These are phyloP conservation scores for Chrysolophus pictus DNA, from an alignment of 2,797 vertebrate species.

Conservation along the genomic window DNA sequence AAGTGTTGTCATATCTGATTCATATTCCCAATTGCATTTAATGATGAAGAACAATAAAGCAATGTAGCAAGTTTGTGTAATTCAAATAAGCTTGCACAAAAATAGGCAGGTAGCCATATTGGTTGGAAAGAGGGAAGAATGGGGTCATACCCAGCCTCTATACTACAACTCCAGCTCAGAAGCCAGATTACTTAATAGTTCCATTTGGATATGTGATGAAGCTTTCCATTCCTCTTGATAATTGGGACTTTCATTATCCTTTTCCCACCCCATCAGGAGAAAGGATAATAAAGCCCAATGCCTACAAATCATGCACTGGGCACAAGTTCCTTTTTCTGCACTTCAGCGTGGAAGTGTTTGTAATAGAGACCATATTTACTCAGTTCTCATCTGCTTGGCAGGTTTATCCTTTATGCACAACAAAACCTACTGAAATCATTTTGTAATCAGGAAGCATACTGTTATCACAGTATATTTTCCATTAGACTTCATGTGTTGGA, in stretches of 20 bases:
- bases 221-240: slow-evolving; percentile 45
- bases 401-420: slow-evolving; percentile 38
- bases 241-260: slow-evolving; percentile 47
- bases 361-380: slow-evolving; percentile 69
- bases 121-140: neutral
- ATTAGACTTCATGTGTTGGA: slow-evolving; percentile 14
- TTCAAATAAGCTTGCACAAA: slow-evolving; percentile 65
- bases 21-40: slow-evolving; percentile 58
- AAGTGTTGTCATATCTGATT: slow-evolving; percentile 66
- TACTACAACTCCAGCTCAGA: neutral
- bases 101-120: slow-evolving; percentile 37
- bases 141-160: neutral
- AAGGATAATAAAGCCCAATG: slow-evolving; percentile 60
- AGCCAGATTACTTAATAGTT: slow-evolving; percentile 37
- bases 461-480: slow-evolving; percentile 46
- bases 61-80: slow-evolving; percentile 62
- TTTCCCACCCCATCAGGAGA: slow-evolving; percentile 43
- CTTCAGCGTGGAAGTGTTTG: slow-evolving; percentile 62
- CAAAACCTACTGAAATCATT: slow-evolving; percentile 37
- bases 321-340: slow-evolving; percentile 51
- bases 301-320: slow-evolving; percentile 23
- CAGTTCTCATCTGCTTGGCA: slow-evolving; percentile 66
- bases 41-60: slow-evolving; percentile 63
- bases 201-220: slow-evolving; percentile 1
- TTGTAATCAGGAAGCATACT: slow-evolving; percentile 53